Conservation (phyloP, 2,888 invertebrate genomes). For the Celastrina argiolus region DNA sequence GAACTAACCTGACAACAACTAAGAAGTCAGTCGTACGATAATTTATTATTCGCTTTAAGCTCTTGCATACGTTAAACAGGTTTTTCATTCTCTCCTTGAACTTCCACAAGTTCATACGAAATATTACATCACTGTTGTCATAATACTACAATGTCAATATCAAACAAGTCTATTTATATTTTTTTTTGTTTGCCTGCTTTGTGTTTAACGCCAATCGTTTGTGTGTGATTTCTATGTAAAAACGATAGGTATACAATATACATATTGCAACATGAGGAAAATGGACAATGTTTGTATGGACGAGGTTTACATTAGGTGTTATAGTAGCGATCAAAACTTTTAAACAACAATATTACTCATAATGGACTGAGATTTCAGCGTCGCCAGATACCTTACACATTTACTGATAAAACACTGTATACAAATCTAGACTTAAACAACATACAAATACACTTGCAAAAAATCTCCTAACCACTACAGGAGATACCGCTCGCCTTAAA, state of each 20-base stretch:
- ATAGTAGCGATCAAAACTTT: too few relatives aligned
- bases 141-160: not conserved
- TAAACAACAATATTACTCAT: too few relatives aligned
- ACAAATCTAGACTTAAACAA: too few relatives aligned
- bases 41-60: not conserved
- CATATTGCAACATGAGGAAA: not conserved
- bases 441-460: too few relatives aligned
- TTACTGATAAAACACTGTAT: too few relatives aligned
- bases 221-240: not conserved
- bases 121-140: slow-evolving; percentile 3
- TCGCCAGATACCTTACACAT: too few relatives aligned
- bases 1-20: not conserved
- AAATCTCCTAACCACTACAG: too few relatives aligned
- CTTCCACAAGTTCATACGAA: not conserved
- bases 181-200: not conserved
- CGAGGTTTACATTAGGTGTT: too few relatives aligned
- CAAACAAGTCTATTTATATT: not conserved
- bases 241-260: not conserved
- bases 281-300: not conserved
- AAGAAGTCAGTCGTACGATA: not conserved
- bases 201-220: not conserved
- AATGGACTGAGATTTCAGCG: too few relatives aligned
- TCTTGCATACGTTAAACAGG: slow-evolving; percentile 1
- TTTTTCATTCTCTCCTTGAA: not conserved
- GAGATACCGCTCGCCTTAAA: too few relatives aligned